Evolutionary conservation across 2,797 vertebrate genomes (phyloP).

Genomic region (Arrhamphus sclerolepis): DNA sequence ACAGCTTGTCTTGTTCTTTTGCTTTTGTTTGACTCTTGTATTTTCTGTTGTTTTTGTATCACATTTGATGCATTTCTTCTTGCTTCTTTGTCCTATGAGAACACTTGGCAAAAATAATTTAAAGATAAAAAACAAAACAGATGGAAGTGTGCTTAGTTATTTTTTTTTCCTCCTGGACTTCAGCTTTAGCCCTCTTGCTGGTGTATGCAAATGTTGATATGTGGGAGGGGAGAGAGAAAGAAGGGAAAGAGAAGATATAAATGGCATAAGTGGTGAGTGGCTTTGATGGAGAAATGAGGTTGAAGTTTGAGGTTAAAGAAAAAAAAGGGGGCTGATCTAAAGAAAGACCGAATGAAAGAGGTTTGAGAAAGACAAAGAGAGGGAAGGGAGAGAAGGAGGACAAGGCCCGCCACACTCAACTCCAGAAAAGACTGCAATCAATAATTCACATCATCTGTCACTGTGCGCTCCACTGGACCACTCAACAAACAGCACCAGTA

Average conservation of each 20-base stretch:
- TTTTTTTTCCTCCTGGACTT: too few relatives aligned
- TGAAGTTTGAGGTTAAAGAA: slow-evolving; percentile 5
- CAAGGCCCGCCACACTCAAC: slow-evolving; percentile 76
- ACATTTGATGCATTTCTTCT: too few relatives aligned
- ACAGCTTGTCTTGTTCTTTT: too few relatives aligned
- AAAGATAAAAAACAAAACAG: too few relatives aligned
- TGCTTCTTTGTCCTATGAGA: too few relatives aligned
- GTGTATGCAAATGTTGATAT: too few relatives aligned
- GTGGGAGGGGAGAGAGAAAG: background rate
- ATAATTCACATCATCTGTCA: slow-evolving; percentile 88
- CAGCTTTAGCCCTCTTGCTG: too few relatives aligned
- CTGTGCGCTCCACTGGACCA: slow-evolving; percentile 83
- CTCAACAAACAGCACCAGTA: slow-evolving; percentile 84
- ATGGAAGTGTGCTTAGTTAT: too few relatives aligned
- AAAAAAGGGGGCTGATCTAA: slow-evolving; percentile 12
- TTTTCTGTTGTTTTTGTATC: too few relatives aligned
- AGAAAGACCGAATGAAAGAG: slow-evolving; percentile 18
- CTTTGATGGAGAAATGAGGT: slow-evolving; percentile 11
- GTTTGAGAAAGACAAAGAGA: slow-evolving; percentile 61
- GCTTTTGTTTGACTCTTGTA: too few relatives aligned
- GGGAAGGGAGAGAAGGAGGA: slow-evolving; percentile 60
- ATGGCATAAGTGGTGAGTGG: background rate
- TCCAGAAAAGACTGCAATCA: slow-evolving; percentile 84
- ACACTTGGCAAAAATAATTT: too few relatives aligned
- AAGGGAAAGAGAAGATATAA: background rate